Conservation (phyloP, 2,113 vertebrate genomes). For the Amazona vittata region DNA sequence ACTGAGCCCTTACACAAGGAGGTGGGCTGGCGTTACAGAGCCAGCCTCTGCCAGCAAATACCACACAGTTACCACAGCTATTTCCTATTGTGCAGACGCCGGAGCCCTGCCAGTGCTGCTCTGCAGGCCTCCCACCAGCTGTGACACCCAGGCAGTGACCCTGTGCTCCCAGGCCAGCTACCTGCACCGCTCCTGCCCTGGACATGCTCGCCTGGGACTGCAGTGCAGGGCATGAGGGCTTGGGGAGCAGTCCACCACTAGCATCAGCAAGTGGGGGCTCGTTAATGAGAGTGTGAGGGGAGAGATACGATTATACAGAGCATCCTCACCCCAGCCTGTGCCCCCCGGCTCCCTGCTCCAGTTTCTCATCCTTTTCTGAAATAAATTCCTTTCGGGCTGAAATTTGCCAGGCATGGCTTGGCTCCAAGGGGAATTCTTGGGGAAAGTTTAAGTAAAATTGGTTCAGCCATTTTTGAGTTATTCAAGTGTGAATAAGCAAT, state of each 20-base stretch:
- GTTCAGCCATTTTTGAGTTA: conserved; percentile 65
- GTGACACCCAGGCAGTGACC: not conserved
- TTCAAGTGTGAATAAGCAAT: conserved; percentile 70
- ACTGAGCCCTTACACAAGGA: not conserved
- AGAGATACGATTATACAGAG: not conserved
- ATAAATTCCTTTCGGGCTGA: conserved; percentile 51
- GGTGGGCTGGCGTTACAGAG: not conserved
- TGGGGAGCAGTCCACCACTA: not conserved
- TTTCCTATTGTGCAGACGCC: conserved; percentile 9
- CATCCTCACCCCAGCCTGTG: not conserved
- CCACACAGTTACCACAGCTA: conserved; percentile 34
- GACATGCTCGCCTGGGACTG: fast-evolving
- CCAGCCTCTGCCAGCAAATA: conserved; percentile 17
- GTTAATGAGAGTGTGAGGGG: not conserved
- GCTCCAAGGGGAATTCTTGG: conserved; percentile 61
- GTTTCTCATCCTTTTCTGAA: conserved; percentile 51
- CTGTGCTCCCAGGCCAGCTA: not conserved
- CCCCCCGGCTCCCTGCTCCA: not conserved
- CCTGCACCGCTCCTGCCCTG: fast-evolving
- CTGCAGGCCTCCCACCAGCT: not conserved
- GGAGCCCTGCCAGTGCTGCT: not conserved
- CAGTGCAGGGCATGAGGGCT: fast-evolving
- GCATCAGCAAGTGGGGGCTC: not conserved
- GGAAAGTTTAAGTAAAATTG: conserved; percentile 66
- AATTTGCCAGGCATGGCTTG: conserved; percentile 59